Evolutionary conservation across 2,888 invertebrate genomes (phyloP).

Genomic region (Frankliniella intonsa): DNA sequence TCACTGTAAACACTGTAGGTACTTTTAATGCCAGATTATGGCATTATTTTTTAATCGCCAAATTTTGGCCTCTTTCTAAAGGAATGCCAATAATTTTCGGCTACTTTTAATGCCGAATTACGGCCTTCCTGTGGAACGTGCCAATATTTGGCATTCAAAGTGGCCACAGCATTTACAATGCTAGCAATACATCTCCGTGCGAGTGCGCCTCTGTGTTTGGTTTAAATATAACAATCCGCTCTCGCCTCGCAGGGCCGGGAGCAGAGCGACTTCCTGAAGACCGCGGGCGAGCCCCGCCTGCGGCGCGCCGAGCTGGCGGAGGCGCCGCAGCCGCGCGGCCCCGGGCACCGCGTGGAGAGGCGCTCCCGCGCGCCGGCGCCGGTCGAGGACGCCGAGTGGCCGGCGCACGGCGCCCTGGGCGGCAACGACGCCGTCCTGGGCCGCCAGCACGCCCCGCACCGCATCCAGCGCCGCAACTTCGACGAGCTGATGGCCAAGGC

Average conservation of each 20-base stretch:
- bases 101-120: too few species aligned
- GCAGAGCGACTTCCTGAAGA: not conserved
- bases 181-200: too few species aligned
- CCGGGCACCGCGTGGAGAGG: not conserved
- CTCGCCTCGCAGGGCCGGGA: not conserved
- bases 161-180: too few species aligned
- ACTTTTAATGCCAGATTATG: too few species aligned
- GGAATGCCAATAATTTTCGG: too few species aligned
- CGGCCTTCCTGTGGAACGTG: too few species aligned
- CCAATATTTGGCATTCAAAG: too few species aligned
- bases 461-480: slow-evolving; percentile 1
- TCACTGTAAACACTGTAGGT: too few species aligned
- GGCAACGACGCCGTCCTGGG: slow-evolving; percentile 14
- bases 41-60: too few species aligned
- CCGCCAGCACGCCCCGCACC: not conserved
- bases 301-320: not conserved
- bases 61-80: too few species aligned
- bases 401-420: not conserved
- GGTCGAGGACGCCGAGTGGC: not conserved
- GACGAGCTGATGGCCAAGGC: slow-evolving; percentile 16
- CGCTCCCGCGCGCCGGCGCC: not conserved
- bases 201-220: too few species aligned
- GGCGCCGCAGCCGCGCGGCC: not conserved
- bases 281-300: not conserved
- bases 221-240: not conserved